Evolutionary conservation across 2,888 invertebrate species (phyloP), one percentile per base, ranked within the genome.

Genomic region (Mycalesis mineus): DNA sequence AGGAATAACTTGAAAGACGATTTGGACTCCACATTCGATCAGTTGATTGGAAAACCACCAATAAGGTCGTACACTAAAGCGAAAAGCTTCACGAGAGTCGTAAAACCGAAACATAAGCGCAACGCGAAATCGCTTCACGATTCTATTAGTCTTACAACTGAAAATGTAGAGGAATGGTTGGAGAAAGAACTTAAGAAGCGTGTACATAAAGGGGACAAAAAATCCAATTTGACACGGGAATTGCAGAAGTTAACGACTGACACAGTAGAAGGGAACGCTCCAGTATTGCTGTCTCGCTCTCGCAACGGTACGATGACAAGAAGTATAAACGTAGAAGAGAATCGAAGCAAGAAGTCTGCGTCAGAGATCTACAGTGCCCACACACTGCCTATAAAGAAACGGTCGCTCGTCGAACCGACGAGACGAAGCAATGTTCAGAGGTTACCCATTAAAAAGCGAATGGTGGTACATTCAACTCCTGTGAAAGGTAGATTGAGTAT

Each of bases 381-480:
- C 15, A 75, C 65, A 0, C 57, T 88, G 62, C 87, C 87, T 0
- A 63, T 87, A 1, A 88, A 87, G 65, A 88, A 88, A 68, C 67
- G 87, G 0, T 85, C 84, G 0, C 17, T 83, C 1, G 67, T 56
- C 1, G 64, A 65, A 0, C 50, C 39, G 37, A 8, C 6, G 13
- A 6, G 45, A 49, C 2, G 31, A 22, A 41, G 51, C 36, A 33
- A 31, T 7, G 28, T 28, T 13, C 22, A 37, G 1, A 8, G 42
- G 17, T 42, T 84, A 68, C 85, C 84, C 5, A 63, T 85, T 0
- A 84, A 85, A 74, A 85, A 85, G 67, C 73, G 85, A 9, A 63
- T 61, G 9, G 69, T 83, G 15, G 56, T 75, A 29, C 88, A 87
- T 63, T 87, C 88, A 0, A 88, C 88, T 51, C 88, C 88, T 0